Base-by-base conservation (phyloP, 2,113 vertebrate genomes). In the Daubentonia madagascariensis region DNA sequence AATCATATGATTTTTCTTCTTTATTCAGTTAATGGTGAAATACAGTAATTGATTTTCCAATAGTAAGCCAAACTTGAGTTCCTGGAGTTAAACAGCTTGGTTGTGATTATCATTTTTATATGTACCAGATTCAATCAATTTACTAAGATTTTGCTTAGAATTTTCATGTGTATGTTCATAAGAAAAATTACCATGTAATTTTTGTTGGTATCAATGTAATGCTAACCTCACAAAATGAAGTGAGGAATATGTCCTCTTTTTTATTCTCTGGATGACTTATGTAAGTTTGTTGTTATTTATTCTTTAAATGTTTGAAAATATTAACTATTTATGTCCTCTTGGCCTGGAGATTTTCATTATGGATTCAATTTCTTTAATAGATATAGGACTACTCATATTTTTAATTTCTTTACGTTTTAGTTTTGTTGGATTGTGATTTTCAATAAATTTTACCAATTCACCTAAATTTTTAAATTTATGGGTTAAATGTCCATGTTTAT, bases 401-500 rank as follows among this genome's bases (percentile, higher is more conserved):
- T 84, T 28, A 37, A 32, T 35, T 76, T 84, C 32, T 61, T 76
- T 65, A 48, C 61, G 67, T 48, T 75, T 83, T 50, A 35, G 14
- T 84, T 91, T 88, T 80, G 16, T 81, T 85, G 4, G 85, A 85
- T 37, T 91, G 12, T 57, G n/a, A 75, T 85, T 94, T 95, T 85
- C 50, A 45, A 40, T 37, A 16, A 57, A 43, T 91, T 91, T 96
- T 75, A 22, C 11, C 12, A 88, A 59, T 52, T 91, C 9, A 52
- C 22, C n/a, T 75, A 32, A 4, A 12, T 61, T 93, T 94, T 75
- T 18, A 75, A 72, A 79, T 91, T 57, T 13, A n/a, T 78, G 67
- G 28, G 30, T 50, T 91, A 85, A 89, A 94, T 81, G 57, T 96
- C 85, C 48, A 32, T 91, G 37, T 75, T 92, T 91, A 85, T 59